A percentile compares a stretch with the other conserved stretches of the same genome.
phyloP scores from a whole-genome alignment of 1,140 invertebrate genomes.

The Hyposmocoma kahamanoa region DNA sequence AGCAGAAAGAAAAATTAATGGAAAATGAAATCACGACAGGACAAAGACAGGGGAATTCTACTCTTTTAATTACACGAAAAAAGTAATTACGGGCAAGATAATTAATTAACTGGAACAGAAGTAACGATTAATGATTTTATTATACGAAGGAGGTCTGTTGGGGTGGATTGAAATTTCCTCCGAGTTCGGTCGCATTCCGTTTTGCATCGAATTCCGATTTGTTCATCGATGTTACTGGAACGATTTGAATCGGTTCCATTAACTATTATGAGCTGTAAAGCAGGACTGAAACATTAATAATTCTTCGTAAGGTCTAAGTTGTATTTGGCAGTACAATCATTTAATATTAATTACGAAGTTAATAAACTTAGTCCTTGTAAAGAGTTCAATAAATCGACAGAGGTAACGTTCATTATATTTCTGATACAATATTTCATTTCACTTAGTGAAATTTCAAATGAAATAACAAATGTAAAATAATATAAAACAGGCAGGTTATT shows the following conservation, averaged over 20 bases:
- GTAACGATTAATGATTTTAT: conserved; percentile 74
- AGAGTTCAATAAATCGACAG: too few relatives aligned
- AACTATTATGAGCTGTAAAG: conserved; percentile 36
- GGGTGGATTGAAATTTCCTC: conserved; percentile 61
- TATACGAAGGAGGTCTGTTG: conserved; percentile 62
- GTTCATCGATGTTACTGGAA: conserved; percentile 37
- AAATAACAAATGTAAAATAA: neutral
- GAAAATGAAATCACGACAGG: conserved; percentile 71
- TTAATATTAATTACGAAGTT: too few relatives aligned
- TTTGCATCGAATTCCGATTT: conserved; percentile 43
- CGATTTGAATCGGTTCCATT: conserved; percentile 54
- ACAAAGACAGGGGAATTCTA: conserved; percentile 72
- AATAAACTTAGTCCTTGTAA: too few relatives aligned
- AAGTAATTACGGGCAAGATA: conserved; percentile 73
- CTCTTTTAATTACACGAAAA: conserved; percentile 74
- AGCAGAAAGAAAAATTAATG: conserved; percentile 71
- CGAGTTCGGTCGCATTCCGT: conserved; percentile 27
- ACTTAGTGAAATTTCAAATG: too few relatives aligned
- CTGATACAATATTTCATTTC: too few relatives aligned
- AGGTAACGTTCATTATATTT: too few relatives aligned
- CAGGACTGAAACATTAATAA: too few relatives aligned
- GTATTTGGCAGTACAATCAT: too few relatives aligned
- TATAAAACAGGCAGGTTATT: neutral
- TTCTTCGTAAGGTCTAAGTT: too few relatives aligned
- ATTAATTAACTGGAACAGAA: conserved; percentile 74